These are phyloP conservation scores for Drosophila hamatofila DNA, from an alignment of 2,888 invertebrate species.

Conservation along the genomic window DNA sequence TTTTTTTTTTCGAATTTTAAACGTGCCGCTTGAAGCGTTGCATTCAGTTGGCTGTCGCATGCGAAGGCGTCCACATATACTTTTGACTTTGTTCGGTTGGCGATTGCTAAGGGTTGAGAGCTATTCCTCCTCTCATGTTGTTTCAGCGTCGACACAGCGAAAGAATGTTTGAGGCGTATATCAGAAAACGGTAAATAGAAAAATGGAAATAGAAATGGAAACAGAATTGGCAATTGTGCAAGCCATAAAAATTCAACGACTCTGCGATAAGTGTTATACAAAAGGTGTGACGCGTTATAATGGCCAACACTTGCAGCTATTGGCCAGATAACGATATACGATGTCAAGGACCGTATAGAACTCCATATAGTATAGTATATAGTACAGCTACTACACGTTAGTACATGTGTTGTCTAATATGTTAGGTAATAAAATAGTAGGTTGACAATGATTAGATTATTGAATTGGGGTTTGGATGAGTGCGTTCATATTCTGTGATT, in stretches of 20 bases:
- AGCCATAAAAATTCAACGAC: conserved; percentile 37
- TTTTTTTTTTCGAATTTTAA: conserved; percentile 26
- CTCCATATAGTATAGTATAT: background rate
- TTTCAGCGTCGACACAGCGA: conserved; percentile 62
- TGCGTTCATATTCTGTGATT: background rate
- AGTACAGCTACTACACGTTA: background rate
- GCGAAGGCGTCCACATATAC: conserved; percentile 58
- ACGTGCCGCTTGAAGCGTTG: conserved; percentile 43
- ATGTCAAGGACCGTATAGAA: conserved; percentile 5
- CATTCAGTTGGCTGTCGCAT: conserved; percentile 65
- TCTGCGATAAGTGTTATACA: conserved; percentile 32
- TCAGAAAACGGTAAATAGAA: conserved; percentile 77
- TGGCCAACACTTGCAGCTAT: conserved; percentile 33
- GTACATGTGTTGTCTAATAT: conserved; percentile 3
- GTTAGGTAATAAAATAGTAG: conserved; percentile 1
- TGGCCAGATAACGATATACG: conserved; percentile 37
- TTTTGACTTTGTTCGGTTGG: conserved; percentile 22
- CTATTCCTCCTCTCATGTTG: conserved; percentile 57
- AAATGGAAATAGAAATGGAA: conserved; percentile 16
- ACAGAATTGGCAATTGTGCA: conserved; percentile 22
- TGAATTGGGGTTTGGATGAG: conserved; percentile 3
- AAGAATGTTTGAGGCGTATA: conserved; percentile 80
- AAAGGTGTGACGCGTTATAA: conserved; percentile 30
- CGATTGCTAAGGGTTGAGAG: conserved; percentile 28
- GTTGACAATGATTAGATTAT: conserved; percentile 37